phyloP scores from a whole-genome alignment of 2,888 invertebrate genomes.

The Suillia variegata region DNA sequence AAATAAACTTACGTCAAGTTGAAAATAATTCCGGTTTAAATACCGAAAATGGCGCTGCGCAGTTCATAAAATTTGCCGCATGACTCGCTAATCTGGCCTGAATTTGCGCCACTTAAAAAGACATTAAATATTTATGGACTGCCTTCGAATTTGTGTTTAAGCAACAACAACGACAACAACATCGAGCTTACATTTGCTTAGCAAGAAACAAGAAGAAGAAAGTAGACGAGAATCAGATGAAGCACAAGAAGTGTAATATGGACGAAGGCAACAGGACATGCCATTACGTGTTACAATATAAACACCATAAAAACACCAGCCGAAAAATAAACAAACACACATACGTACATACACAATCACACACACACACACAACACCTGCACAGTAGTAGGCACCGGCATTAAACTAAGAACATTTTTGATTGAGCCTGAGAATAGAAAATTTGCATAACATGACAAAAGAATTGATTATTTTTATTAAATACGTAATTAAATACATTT shows the following conservation, averaged over 20 bases:
- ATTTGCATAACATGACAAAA: too few species aligned
- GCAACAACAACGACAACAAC: neutral
- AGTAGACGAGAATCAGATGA: too few species aligned
- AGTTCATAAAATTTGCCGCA: too few species aligned
- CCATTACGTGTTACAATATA: conserved; percentile 1
- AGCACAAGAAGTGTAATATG: too few species aligned
- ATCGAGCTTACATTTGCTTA: neutral
- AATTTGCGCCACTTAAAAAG: neutral
- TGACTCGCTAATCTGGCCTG: neutral
- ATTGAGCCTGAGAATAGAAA: neutral
- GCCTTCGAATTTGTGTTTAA: too few species aligned
- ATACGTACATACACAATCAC: neutral
- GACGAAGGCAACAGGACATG: neutral
- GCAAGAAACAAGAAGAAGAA: too few species aligned
- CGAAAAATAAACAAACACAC: too few species aligned
- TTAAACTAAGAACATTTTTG: neutral
- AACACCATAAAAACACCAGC: neutral
- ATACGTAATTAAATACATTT: too few species aligned
- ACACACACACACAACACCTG: neutral
- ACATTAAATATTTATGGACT: conserved; percentile 2
- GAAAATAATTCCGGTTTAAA: too few species aligned
- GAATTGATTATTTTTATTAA: too few species aligned
- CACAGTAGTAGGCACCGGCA: neutral
- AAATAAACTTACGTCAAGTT: too few species aligned
- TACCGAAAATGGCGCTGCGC: neutral